Conservation (phyloP, 2,797 vertebrate genomes). For the Hydrophis major region DNA sequence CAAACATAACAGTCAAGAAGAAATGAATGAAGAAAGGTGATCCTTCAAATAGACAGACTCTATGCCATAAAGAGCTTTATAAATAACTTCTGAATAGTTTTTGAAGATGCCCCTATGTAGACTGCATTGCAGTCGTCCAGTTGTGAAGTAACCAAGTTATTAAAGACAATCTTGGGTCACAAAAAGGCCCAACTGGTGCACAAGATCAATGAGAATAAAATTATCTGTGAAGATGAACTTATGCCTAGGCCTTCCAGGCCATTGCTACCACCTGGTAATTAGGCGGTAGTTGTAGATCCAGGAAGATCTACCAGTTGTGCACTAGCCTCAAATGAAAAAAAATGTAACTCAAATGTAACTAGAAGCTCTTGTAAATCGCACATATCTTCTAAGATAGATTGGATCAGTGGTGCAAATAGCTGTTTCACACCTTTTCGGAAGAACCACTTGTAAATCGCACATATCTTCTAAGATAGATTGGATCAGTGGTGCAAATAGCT, state of each 20-base stretch:
- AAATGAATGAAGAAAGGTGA: neutral
- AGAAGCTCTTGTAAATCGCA: neutral
- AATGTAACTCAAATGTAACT: neutral
- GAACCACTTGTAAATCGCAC: neutral
- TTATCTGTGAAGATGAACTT: neutral
- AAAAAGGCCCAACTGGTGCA: neutral
- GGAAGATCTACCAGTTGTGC: neutral
- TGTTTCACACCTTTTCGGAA: too few species aligned
- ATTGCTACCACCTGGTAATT: neutral
- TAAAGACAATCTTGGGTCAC: neutral
- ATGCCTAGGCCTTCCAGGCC: neutral
- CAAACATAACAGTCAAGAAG: neutral
- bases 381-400: neutral
- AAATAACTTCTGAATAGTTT: neutral
- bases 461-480: neutral
- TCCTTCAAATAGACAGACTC: neutral
- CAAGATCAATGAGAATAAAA: neutral
- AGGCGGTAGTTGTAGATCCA: neutral
- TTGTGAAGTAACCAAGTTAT: neutral
- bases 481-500: neutral
- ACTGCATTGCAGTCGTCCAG: neutral
- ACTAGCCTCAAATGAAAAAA: neutral
- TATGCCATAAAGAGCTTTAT: neutral
- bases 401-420: neutral
- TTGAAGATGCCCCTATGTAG: neutral